A percentile compares a stretch with the other conserved stretches of the same genome.
Conservation (phyloP, 1,140 invertebrate genomes). For the Drosophila kohkoa region DNA sequence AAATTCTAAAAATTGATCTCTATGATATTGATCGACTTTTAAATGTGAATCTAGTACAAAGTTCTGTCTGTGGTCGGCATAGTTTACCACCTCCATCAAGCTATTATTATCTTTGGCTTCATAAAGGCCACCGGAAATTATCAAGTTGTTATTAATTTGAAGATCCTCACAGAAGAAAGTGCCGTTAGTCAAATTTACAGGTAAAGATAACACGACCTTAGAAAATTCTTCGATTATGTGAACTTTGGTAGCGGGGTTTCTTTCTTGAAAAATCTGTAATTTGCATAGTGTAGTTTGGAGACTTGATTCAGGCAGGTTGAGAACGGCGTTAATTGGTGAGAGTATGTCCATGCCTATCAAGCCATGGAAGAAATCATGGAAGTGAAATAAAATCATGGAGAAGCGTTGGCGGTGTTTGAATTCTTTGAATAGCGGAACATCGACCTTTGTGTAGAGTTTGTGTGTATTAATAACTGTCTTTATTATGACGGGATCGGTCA, state of each 20-base stretch:
- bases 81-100: too few relatives aligned
- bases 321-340: background rate
- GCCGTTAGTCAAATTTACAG: constrained; percentile 10
- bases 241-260: constrained; percentile 2
- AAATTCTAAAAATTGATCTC: too few relatives aligned
- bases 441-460: constrained; percentile 1
- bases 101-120: too few relatives aligned
- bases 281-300: background rate
- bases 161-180: too few relatives aligned
- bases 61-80: too few relatives aligned
- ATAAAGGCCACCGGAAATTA: too few relatives aligned
- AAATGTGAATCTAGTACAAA: too few relatives aligned
- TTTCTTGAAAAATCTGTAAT: constrained; percentile 11
- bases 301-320: background rate
- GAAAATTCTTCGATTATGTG: constrained; percentile 10
- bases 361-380: constrained; percentile 2
- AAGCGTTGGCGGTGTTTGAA: background rate
- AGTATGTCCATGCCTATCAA: constrained; percentile 18
- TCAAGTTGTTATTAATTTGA: too few relatives aligned
- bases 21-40: too few relatives aligned
- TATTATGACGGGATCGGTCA: background rate
- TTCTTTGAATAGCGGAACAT: constrained; percentile 5
- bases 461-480: constrained; percentile 6
- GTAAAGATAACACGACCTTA: background rate
- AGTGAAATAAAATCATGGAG: constrained; percentile 1